Base-by-base conservation (phyloP, 2,888 invertebrate species). In the Octodonta nipae region DNA sequence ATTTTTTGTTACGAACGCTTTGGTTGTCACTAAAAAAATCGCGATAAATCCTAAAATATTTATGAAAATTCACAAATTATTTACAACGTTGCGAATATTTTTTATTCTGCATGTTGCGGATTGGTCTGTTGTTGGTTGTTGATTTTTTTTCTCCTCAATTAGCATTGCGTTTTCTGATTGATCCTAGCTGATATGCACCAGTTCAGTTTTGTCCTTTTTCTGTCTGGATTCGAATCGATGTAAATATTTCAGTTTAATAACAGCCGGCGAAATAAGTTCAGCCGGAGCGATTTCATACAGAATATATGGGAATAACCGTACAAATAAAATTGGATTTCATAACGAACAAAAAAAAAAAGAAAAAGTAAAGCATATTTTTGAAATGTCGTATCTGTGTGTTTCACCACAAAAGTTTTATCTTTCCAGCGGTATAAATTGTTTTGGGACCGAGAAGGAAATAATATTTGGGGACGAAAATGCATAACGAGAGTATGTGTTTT, bases 31-130 rank as follows among this genome's bases (percentile, higher is more conserved):
- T 43, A 48, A 48, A 41, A n/a, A 51, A 46, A 45, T 49, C 42
- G 44, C 49, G 50, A 53, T 51, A 52, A 51, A 49, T 47, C 44
- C 35, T 53, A 30, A 54, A 55, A 52, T 48, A 54, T 55, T 51
- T 48, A 54, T 44, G 46, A 44, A 44, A 45, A 44, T 42, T 35
- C 43, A 32, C 40, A 41, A 47, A 49, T 49, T 47, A 50, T 50
- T 51, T 45, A 51, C 45, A 45, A 43, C 46, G 44, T 29, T 32
- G 45, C 46, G n/a, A n/a, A n/a, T n/a, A n/a, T n/a, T n/a, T n/a
- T n/a, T n/a, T n/a, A n/a, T n/a, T n/a, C n/a, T n/a, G n/a, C n/a
- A n/a, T n/a, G n/a, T n/a, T n/a, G n/a, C n/a, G n/a, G n/a, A n/a
- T n/a, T n/a, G n/a, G n/a, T n/a, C n/a, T n/a, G n/a, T n/a, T n/a